Base-by-base conservation (phyloP, 2,113 vertebrate genomes). In the Tricholaema leucomelas region DNA sequence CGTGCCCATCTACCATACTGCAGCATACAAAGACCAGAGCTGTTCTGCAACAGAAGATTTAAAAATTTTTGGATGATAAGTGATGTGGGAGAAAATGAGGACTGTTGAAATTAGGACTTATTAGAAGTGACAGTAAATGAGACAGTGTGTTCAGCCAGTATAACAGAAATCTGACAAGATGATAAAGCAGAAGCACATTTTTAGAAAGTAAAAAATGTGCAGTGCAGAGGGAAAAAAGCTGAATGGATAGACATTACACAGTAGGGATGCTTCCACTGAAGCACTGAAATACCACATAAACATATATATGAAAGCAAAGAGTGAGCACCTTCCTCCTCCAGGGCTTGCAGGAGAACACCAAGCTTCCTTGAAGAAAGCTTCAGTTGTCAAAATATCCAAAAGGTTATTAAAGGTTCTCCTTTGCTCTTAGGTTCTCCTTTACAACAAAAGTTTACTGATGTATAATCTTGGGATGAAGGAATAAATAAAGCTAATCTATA, bases 21-120 rank as follows among this genome's bases (percentile, higher is more conserved):
- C 67, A 92, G 78, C 72, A 81, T 82, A 93, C 72, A 96, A 93
- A 85, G 81, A 93, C 82, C 69, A 93, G 58, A 87, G 92, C 87
- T 91, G 78, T 93, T 96, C 91, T 93, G 87, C 87, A 94, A 89
- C 87, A 64, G 66, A 95, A 95, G 81, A 79, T 74, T 87, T 93
- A 70, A 81, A 95, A 93, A 92, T 88, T 80, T 76, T 66, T 76
- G 75, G 78, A 87, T 0, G 0, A 70, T 78, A 90, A 88, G 63
- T 30, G 80, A 88, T 6, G 8, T 71, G 91, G n/a, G 31, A 72
- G 64, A 93, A 85, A 77, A 87, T 82, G 33, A 92, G 60, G 75
- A 67, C 13, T 71, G 61, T 65, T 88, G 86, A 85, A 93, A 80
- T 82, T 89, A 75, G 67, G 83, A 80, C 75, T 81, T 76, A 65